These are phyloP conservation scores for Patiria pectinifera DNA, from an alignment of 53 echinoderm and acorn worm species.

Conservation along the genomic window DNA sequence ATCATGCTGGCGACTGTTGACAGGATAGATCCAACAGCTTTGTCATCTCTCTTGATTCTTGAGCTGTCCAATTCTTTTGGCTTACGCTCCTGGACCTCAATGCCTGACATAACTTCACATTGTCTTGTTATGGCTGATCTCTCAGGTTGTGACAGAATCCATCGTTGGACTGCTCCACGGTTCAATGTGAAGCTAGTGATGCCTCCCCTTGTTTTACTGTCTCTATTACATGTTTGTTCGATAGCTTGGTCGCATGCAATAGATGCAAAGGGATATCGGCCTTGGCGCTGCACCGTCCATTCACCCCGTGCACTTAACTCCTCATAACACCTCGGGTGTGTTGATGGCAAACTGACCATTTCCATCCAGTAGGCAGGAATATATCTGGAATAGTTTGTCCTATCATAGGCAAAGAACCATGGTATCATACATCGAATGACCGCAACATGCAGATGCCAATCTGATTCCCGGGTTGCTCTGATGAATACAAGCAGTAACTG, in stretches of 20 bases:
- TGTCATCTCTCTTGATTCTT: slow-evolving; percentile 39
- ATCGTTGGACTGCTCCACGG: slow-evolving; percentile 53
- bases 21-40: slow-evolving; percentile 3
- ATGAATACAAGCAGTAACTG: slow-evolving; percentile 56
- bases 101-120: slow-evolving; percentile 49
- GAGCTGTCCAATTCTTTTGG: slow-evolving; percentile 47
- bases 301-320: background rate
- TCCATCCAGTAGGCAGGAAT: slow-evolving; percentile 50
- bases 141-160: slow-evolving; percentile 60
- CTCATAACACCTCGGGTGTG: slow-evolving; percentile 24
- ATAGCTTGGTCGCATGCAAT: slow-evolving; percentile 67
- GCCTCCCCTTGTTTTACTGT: slow-evolving; percentile 59
- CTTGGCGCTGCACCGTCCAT: slow-evolving; percentile 59
- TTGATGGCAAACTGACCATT: slow-evolving; percentile 30
- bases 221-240: slow-evolving; percentile 68
- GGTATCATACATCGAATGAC: slow-evolving; percentile 50
- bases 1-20: slow-evolving; percentile 35
- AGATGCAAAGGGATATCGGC: slow-evolving; percentile 9
- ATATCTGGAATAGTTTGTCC: slow-evolving; percentile 50
- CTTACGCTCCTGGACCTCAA: background rate
- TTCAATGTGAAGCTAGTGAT: slow-evolving; percentile 47
- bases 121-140: slow-evolving; percentile 52
- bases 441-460: slow-evolving; percentile 71
- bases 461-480: slow-evolving; percentile 61
- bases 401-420: slow-evolving; percentile 70